Evolutionary conservation across 2,113 vertebrate genomes (phyloP), one percentile per base, ranked within the genome.

Genomic region (Ploceus nigricollis): DNA sequence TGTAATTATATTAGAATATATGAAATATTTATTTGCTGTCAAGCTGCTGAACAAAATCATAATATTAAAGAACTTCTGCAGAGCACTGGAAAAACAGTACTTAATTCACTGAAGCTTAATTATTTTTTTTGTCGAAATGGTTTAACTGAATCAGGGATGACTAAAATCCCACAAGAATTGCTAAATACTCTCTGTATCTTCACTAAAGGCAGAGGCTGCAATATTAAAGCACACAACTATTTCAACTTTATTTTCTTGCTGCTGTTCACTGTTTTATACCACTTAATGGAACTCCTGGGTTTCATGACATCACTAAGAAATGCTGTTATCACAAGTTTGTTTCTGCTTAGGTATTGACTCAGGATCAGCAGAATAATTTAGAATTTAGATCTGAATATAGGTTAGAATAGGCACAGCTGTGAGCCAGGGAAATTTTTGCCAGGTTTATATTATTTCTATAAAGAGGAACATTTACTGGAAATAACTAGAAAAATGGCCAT

Each of bases 91-190:
- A 84, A 71, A 77, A 56, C 22, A 89, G n/a, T 60, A 80, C 44
- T 97, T 56, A 87, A 84, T 44, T 87, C 82, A 85, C 4, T 63
- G 83, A 92, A 88, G 33, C 27, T 82, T 93, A 33, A 69, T 94
- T 91, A 15, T 40, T 86, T 60, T 90, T 90, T 72, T 91, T 94
- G 86, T 93, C 81, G 93, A 87, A 95, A 90, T 61, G 56, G 70
- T 95, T 95, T 93, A 88, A 94, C 80, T 79, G 92, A 96, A 85
- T 90, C 75, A 92, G 40, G 37, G 64, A 83, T 94, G 71, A 95
- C 40, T 94, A 69, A 95, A 97, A 89, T 65, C 80, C 71, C 91
- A 44, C 56, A 71, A 63, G 78, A 95, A 87, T 61, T n/a, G 81
- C 54, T 92, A 85, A 93, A 86, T 77, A 54, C 6, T 73, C 35